A percentile compares a stretch with the other conserved stretches of the same genome.
Evolutionary conservation across 2,888 invertebrate species (phyloP).

Genomic region (Meiosimyza decipiens): DNA sequence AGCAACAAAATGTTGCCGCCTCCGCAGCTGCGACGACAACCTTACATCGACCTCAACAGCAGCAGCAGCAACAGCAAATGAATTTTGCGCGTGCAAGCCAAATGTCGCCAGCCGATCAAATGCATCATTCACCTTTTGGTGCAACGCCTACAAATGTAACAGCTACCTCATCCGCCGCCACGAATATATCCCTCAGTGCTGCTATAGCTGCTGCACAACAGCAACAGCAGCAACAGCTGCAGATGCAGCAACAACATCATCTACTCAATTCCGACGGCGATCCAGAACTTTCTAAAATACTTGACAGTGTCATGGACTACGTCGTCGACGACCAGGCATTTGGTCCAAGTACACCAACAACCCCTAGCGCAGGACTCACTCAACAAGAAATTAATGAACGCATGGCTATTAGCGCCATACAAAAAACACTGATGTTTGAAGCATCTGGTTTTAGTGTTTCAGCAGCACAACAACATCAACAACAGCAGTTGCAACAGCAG

Average conservation of each 20-base stretch:
- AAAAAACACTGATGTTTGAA: constrained; percentile 90
- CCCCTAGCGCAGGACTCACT: constrained; percentile 53
- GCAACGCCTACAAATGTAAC: constrained; percentile 55
- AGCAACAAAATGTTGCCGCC: constrained; percentile 47
- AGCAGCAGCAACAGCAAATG: constrained; percentile 45
- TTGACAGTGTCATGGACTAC: constrained; percentile 87
- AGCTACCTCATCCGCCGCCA: constrained; percentile 60
- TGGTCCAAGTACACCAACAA: constrained; percentile 53
- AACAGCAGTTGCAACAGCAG: constrained; percentile 52
- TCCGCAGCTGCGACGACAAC: constrained; percentile 44
- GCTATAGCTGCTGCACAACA: constrained; percentile 42
- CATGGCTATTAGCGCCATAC: constrained; percentile 89
- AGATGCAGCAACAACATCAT: constrained; percentile 46
- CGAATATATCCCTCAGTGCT: constrained; percentile 31
- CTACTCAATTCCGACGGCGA: constrained; percentile 66
- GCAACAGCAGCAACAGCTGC: constrained; percentile 32
- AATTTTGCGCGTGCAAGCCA: constrained; percentile 47
- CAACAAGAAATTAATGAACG: constrained; percentile 72
- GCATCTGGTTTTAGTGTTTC: constrained; percentile 65
- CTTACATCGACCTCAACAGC: constrained; percentile 44
- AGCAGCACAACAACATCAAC: constrained; percentile 47
- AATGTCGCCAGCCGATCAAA: constrained; percentile 33
- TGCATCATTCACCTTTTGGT: constrained; percentile 33
- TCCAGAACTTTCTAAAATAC: constrained; percentile 81
- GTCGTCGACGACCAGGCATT: constrained; percentile 72